A percentile compares a stretch with the other conserved stretches of the same genome.
Evolutionary conservation across 1,140 invertebrate species (phyloP).

Genomic region (Camponotus pennsylvanicus): DNA sequence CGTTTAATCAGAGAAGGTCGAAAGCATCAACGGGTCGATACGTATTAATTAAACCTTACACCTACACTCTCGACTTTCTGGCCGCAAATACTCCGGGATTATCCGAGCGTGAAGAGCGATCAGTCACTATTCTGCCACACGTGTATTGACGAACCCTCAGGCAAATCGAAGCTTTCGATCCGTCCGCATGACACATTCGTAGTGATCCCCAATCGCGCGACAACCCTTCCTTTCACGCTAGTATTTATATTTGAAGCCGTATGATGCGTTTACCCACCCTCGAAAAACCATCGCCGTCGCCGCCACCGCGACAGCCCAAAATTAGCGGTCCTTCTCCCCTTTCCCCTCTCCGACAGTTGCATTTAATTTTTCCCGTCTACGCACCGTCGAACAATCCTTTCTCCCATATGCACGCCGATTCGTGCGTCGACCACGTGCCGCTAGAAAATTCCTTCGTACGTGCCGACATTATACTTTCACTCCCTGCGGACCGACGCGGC

Average conservation of each 20-base stretch:
- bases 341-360: constrained; percentile 69
- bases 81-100: constrained; percentile 66
- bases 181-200: constrained; percentile 74
- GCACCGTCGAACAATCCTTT: constrained; percentile 69
- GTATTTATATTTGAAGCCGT: constrained; percentile 75
- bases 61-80: constrained; percentile 59
- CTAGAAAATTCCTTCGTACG: constrained; percentile 66
- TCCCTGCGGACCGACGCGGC: constrained; percentile 29
- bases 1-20: constrained; percentile 49
- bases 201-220: constrained; percentile 71
- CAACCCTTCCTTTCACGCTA: constrained; percentile 59
- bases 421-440: constrained; percentile 64
- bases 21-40: constrained; percentile 55
- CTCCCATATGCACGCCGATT: constrained; percentile 69
- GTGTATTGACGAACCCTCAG: constrained; percentile 65
- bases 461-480: constrained; percentile 50
- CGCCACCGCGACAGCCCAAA: constrained; percentile 44
- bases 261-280: constrained; percentile 71
- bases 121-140: constrained; percentile 74
- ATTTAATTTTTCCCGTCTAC: constrained; percentile 70
- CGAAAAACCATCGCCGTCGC: constrained; percentile 63
- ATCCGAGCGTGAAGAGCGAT: constrained; percentile 75
- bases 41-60: constrained; percentile 66
- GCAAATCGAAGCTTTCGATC: constrained; percentile 67
- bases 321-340: constrained; percentile 61